These are phyloP conservation scores for Drosophila chauvacae DNA, from an alignment of 1,140 invertebrate genomes.

Conservation along the genomic window DNA sequence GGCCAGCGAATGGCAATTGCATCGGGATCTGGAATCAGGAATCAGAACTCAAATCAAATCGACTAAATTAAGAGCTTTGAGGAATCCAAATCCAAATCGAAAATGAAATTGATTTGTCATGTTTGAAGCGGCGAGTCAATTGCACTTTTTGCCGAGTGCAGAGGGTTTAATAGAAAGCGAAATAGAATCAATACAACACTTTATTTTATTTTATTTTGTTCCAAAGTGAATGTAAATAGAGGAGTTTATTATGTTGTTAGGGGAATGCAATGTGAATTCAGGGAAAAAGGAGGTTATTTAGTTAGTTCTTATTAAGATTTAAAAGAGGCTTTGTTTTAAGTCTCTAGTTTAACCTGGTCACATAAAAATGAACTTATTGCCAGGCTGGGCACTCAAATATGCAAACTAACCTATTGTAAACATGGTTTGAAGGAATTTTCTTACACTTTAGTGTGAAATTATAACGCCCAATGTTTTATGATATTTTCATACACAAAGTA, in stretches of 20 bases:
- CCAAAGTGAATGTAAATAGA: neutral
- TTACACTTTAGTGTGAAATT: neutral
- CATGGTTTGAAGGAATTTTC: too few species aligned
- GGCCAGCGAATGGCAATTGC: constrained; percentile 10
- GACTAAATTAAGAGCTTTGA: constrained; percentile 44
- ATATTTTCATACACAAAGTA: too few species aligned
- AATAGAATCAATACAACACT: neutral
- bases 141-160: constrained; percentile 7
- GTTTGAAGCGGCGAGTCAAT: constrained; percentile 9
- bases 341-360: neutral
- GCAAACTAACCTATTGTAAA: neutral
- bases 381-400: neutral
- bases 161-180: constrained; percentile 8
- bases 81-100: constrained; percentile 26
- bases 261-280: neutral
- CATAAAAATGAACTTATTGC: neutral
- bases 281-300: too few species aligned
- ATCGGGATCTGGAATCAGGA: constrained; percentile 7
- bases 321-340: neutral
- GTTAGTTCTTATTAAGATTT: neutral
- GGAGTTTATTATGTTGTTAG: neutral
- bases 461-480: neutral
- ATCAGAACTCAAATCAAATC: constrained; percentile 31
- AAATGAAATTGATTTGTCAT: constrained; percentile 30
- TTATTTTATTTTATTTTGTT: neutral